Base-by-base conservation (phyloP, 1,140 invertebrate species). In the Chrysoperla carnea region DNA sequence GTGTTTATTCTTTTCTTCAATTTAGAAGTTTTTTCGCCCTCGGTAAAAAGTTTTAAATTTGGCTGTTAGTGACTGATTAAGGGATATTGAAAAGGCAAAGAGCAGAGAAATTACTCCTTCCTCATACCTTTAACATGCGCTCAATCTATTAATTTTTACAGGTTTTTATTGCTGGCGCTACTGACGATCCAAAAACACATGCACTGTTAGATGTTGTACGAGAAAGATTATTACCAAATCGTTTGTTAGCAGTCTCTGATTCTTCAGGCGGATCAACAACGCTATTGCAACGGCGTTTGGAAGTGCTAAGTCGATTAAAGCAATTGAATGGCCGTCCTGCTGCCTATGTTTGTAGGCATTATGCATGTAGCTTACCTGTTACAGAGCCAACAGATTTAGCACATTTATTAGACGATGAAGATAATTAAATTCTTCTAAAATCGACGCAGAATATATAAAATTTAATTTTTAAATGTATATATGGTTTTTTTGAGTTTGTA, bases 331-430 rank as follows among this genome's bases (percentile, higher is more conserved):
- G 70, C 8, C 66, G 64, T 42, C 73, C 84, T 1, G 76, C 79
- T 1, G 85, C 78, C 8, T 89, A 84, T 56, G 81, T 90, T 12
- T 92, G 87, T 59, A 73, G 78, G 36, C 75, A 84, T 52, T 77
- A 76, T 48, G 68, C 76, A 8, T 92, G 87, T 53, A 78, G 76
- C 1, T 62, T 88, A 46, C 86, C 86, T 4, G 76, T 87, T 12
- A 80, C 75, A 0, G 74, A 76, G 42, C 69, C 77, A 0, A 65
- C 72, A 8, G 70, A 81, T 33, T 63, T 90, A 11, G 70, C 70
- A 29, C 61, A 61, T 36, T 61, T 77, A 39, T 63, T 84, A 8
- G 73, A 73, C 40, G 61, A 69, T 40, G 45, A 45, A 13, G 36
- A 23, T 23, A 5, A 23, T 23, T 23, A 23, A 23, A 23, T 3